A percentile compares a stretch with the other conserved stretches of the same genome.
Conservation (phyloP, 2,113 vertebrate genomes). For the Pithys albifrons region DNA sequence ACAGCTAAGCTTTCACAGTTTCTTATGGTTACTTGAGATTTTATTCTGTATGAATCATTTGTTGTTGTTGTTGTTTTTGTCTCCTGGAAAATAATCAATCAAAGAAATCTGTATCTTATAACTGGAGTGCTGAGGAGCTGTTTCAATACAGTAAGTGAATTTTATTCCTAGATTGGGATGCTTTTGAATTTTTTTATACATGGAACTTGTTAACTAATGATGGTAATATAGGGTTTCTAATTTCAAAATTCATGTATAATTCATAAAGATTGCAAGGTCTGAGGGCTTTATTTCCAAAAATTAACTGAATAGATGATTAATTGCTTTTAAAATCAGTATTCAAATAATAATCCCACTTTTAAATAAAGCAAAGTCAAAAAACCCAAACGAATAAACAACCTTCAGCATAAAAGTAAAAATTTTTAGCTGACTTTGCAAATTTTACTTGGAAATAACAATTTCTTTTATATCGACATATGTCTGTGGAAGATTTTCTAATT, state of each 20-base stretch:
- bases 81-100: not conserved
- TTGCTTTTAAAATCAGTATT: not conserved
- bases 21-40: not conserved
- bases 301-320: not conserved
- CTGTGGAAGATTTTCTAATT: not conserved
- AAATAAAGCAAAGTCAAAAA: not conserved
- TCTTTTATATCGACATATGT: not conserved
- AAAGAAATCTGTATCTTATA: not conserved
- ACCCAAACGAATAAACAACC: accelerated
- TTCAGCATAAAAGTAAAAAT: not conserved
- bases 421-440: not conserved
- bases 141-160: not conserved
- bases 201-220: not conserved
- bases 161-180: not conserved
- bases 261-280: not conserved
- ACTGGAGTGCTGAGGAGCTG: accelerated
- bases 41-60: not conserved
- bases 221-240: accelerated
- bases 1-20: not conserved
- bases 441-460: not conserved
- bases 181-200: not conserved
- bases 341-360: not conserved
- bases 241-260: not conserved
- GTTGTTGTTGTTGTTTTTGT: not conserved
- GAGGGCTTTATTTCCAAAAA: not conserved